A percentile compares a stretch with the other conserved stretches of the same genome.
phyloP scores from a whole-genome alignment of 2,113 vertebrate genomes.

The Xenus cinereus region DNA sequence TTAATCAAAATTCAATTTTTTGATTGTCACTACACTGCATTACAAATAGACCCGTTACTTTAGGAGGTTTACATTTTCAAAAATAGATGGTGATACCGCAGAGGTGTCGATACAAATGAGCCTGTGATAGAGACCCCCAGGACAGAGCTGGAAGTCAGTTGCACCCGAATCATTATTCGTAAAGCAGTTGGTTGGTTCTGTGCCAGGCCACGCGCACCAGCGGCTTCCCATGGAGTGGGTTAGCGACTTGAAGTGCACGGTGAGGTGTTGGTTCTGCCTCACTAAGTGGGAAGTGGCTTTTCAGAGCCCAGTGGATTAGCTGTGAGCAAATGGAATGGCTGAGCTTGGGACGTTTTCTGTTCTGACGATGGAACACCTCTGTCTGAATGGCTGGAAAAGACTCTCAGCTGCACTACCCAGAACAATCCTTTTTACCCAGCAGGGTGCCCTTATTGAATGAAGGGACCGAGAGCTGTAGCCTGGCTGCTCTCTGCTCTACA shows the following conservation, averaged over 20 bases:
- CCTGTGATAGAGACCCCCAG: background rate
- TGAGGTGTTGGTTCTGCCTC: background rate
- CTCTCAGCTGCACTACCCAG: background rate
- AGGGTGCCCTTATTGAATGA: background rate
- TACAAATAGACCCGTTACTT: background rate
- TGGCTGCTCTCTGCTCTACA: background rate
- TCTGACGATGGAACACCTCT: background rate
- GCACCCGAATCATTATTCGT: background rate
- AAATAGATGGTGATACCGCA: background rate
- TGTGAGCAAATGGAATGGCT: background rate
- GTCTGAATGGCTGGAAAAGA: background rate
- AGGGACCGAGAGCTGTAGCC: background rate
- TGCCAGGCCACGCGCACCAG: background rate
- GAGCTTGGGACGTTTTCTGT: background rate
- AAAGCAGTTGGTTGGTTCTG: rapidly evolving
- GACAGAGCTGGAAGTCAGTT: background rate
- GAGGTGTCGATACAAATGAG: background rate
- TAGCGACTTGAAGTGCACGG: background rate
- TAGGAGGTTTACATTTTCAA: slow-evolving; percentile 30
- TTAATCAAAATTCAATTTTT: slow-evolving; percentile 25
- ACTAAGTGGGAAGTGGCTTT: background rate
- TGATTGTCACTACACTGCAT: background rate
- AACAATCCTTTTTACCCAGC: background rate
- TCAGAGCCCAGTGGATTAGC: background rate
- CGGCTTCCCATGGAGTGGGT: background rate